Evolutionary conservation across 2,888 invertebrate genomes (phyloP), one percentile per base, ranked within the genome.

Genomic region (Piscicola geometra): DNA sequence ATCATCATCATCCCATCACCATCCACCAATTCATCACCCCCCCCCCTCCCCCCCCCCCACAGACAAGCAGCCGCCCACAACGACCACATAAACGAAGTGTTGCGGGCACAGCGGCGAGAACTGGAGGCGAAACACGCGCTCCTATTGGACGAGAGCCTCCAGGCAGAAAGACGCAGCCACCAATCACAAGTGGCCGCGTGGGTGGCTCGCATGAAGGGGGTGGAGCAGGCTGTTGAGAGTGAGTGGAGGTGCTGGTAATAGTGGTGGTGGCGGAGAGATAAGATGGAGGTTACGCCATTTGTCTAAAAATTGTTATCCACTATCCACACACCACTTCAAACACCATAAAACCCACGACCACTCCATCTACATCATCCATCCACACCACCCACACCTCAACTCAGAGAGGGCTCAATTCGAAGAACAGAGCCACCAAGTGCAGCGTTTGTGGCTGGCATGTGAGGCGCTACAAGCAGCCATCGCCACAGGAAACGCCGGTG

Each of bases 381-480:
- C 30, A 30, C 66, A 66, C 28, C 9, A 9, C 15, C 30, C 30
- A 15, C 66, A 33, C 56, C 15, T 1, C 32, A 32, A 33, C 50
- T 32, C 81, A 86, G 85, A 80, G 15, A 82, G 85, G 32, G 86
- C 86, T 21, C 84, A 84, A 52, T 79, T 79, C 71, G 87, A 87
- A 80, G 83, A 84, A 75, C 83, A 84, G 68, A 86, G 86, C 12
- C 81, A 85, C 33, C 82, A 83, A 35, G 91, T 94, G 0, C 94
- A 95, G 85, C 90, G 93, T 36, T 88, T 97, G 80, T 97, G 97
- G 97, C 90, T 93, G 79, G 93, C 97, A 0, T 94, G 93, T 82
- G 93, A 95, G 82, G 90, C 93, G 1, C 87, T 97, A 52, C 89
- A 91, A 82, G 89, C 91, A 1, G 90, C 92, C 32, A 89, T 95